Evolutionary conservation across 2,888 invertebrate genomes (phyloP), one percentile per base, ranked within the genome.

Genomic region (Hylaea fasciaria): DNA sequence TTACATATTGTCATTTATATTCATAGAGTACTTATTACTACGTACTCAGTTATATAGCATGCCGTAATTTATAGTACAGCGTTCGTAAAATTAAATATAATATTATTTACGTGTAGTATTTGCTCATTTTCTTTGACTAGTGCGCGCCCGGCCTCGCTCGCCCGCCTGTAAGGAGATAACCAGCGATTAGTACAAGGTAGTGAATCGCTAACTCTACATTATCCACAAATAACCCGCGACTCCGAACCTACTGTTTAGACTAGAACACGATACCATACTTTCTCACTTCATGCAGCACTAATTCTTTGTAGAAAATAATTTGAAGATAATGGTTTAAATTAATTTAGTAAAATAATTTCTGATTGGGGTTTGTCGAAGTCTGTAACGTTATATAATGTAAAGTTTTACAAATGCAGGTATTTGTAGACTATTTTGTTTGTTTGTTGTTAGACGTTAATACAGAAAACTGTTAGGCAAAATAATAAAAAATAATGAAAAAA

Each of bases 101-200:
- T n/a, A n/a, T n/a, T n/a, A n/a, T n/a, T n/a, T n/a, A n/a, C n/a
- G n/a, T n/a, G n/a, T n/a, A n/a, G n/a, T n/a, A 32, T 9, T 10
- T 9, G 32, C 32, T 9, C 3, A 58, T 52, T 65, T 64, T 54
- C 50, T 22, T 37, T 71, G 66, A 69, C 73, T 76, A 74, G 71
- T 74, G 70, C 65, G n/a, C 29, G 48, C 32, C 64, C 60, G 60
- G 68, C 52, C 65, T 64, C 66, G 67, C 66, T 69, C 43, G 4
- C 0, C n/a, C 45, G 59, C 66, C 57, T 73, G 71, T 74, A 76
- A 66, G 76, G 71, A 74, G 75, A 78, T 76, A 74, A 71, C 61
- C 35, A 62, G 47, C 72, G 70, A 77, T 81, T 75, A 78, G 67
- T 73, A 78, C 81, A 81, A 82, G 75, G 75, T 78, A 73, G 77